Conservation (phyloP, 2,113 vertebrate species). For the Mastomys coucha region DNA sequence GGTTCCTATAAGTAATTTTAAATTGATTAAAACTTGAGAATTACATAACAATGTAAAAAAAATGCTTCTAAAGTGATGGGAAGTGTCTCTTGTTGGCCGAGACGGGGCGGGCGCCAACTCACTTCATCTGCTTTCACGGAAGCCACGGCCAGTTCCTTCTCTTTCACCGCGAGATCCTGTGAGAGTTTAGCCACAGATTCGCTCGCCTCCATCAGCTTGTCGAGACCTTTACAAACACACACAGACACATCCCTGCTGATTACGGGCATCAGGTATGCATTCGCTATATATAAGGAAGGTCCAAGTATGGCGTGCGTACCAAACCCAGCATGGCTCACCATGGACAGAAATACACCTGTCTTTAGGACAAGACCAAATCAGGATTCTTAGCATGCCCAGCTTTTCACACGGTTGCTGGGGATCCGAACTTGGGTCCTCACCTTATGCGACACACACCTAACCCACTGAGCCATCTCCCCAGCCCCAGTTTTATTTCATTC, state of each 20-base stretch:
- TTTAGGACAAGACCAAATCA: neutral
- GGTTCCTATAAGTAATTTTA: neutral
- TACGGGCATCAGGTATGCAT: neutral
- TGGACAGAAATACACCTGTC: neutral
- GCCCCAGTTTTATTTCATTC: neutral
- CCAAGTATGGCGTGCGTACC: neutral
- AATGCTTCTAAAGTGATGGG: neutral
- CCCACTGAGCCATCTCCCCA: neutral
- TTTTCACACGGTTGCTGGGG: neutral
- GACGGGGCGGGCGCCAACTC: conserved; percentile 63
- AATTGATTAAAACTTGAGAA: neutral
- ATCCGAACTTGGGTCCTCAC: neutral
- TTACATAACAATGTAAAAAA: neutral
- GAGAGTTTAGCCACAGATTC: conserved; percentile 89
- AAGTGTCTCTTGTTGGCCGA: neutral
- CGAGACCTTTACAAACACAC: conserved; percentile 85
- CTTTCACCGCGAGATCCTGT: conserved; percentile 88
- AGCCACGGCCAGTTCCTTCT: conserved; percentile 91
- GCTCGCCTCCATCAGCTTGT: conserved; percentile 93
- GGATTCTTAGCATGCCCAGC: neutral
- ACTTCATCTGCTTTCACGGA: conserved; percentile 92
- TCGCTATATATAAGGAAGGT: neutral
- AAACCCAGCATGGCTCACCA: neutral
- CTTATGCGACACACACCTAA: neutral
- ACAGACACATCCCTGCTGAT: neutral